Evolutionary conservation across 1,140 invertebrate species (phyloP).

Genomic region (Rhyzopertha dominica): DNA sequence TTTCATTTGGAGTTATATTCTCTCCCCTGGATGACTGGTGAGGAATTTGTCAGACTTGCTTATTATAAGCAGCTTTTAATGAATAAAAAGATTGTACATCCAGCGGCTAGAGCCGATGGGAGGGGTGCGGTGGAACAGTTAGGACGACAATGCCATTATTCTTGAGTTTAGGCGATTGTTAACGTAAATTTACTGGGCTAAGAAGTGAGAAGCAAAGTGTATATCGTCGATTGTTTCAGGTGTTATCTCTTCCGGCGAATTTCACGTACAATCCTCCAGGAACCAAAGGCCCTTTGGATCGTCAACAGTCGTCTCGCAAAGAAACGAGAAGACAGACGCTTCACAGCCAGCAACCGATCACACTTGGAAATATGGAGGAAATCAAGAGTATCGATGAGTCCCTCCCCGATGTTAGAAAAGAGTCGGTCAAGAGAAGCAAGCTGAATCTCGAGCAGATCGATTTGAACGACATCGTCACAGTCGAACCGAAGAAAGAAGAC

Average conservation of each 20-base stretch:
- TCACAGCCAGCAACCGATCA: conserved; percentile 39
- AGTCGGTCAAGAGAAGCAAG: conserved; percentile 17
- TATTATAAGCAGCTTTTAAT: too few species aligned
- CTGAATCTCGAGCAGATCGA: conserved; percentile 22
- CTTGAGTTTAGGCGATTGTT: too few species aligned
- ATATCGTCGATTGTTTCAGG: conserved; percentile 51
- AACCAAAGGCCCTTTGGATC: conserved; percentile 24
- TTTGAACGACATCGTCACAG: conserved; percentile 30
- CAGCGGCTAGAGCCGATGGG: too few species aligned
- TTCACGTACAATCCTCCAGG: conserved; percentile 63
- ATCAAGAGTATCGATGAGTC: conserved; percentile 43
- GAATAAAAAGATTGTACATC: too few species aligned
- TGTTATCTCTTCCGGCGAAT: conserved; percentile 62
- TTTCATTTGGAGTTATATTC: too few species aligned
- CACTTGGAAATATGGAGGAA: conserved; percentile 33
- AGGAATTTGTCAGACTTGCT: too few species aligned
- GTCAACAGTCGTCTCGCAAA: conserved; percentile 20
- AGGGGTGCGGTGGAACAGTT: too few species aligned
- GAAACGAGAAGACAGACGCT: conserved; percentile 34
- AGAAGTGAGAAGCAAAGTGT: too few species aligned
- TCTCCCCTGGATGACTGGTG: too few species aligned
- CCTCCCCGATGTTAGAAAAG: conserved; percentile 34
- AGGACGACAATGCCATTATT: too few species aligned
- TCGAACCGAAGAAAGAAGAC: conserved; percentile 25
- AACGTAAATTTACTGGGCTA: too few species aligned